phyloP scores from a whole-genome alignment of 1,140 invertebrate genomes.

The Hylyphantes graminicola region DNA sequence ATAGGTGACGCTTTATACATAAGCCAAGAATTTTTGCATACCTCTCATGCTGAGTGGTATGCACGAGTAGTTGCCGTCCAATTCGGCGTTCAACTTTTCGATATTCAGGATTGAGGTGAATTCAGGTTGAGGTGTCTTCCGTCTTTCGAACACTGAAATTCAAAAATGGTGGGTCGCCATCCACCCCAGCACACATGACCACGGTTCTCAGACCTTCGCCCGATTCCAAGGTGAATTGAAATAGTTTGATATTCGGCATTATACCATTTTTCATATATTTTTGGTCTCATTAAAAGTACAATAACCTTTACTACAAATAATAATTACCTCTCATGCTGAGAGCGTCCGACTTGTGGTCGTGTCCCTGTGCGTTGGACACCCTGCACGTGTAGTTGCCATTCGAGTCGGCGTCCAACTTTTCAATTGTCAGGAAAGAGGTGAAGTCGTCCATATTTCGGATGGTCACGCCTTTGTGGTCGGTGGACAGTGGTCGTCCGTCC shows the following conservation, averaged over 20 bases:
- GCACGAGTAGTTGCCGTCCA: conserved; percentile 63
- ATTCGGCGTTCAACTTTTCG: conserved; percentile 36
- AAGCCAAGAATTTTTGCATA: not conserved
- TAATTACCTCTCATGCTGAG: no score
- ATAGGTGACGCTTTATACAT: no score
- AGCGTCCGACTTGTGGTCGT: conserved; percentile 26
- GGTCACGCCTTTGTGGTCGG: not conserved
- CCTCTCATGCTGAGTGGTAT: conserved; percentile 57
- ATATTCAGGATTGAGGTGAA: conserved; percentile 66
- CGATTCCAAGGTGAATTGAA: conserved; percentile 69
- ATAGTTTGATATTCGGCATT: conserved; percentile 59
- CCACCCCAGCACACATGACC: conserved; percentile 68
- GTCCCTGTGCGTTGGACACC: conserved; percentile 51
- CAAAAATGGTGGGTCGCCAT: conserved; percentile 63
- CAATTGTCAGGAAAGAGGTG: conserved; percentile 66
- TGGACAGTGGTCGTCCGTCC: conserved; percentile 19
- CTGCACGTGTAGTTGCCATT: conserved; percentile 63
- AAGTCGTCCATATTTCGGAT: conserved; percentile 59
- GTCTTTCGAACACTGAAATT: conserved; percentile 63
- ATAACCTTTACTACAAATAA: no score
- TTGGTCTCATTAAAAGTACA: no score
- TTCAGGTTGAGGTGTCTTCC: conserved; percentile 49
- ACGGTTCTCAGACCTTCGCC: conserved; percentile 75
- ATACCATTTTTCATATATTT: no score
- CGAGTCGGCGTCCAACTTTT: conserved; percentile 34